Base-by-base conservation (phyloP, 2,797 vertebrate species). In the Poecilia picta region DNA sequence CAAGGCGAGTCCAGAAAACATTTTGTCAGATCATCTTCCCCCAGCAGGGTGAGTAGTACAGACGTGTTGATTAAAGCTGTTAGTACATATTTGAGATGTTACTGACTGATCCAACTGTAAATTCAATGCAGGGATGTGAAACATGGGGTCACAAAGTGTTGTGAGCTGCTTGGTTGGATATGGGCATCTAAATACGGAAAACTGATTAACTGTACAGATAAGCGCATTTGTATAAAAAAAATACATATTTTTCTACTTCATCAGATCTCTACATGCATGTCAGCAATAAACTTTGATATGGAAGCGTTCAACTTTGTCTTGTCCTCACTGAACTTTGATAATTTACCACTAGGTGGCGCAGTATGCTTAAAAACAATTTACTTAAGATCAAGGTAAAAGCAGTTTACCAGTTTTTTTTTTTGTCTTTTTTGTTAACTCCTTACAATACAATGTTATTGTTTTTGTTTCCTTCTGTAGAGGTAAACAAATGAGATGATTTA, bases 181-280 rank as follows among this genome's bases (percentile, higher is more conserved):
- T 92, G 92, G 92, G 92, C 94, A 92, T 95, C 93, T 91, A 91
- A 88, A 95, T 88, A 95, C 92, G 93, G 89, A 89, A 91, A 91
- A 93, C 89, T 94, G 93, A 94, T 78, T 94, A 89, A 88, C 90
- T 93, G 95, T 96, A 97, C 95, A 97, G 96, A 96, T 94, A 94
- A 96, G 95, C 92, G 94, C 94, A 95, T 96, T 97, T 98, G 97
- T 98, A 98, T 98, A 97, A 79, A 75, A 97, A 41, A 33, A 98
- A 97, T 96, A 97, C 97, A 95, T 98, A 98, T 99, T 99, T 99
- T 99, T 99, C 96, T 99, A 98, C 97, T 96, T 96, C 96, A 97
- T 97, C 96, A 85, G 94, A 97, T 96, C 97, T 98, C 95, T 97
- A 97, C 97, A 97, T 98, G 98, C 98, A 99, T 98, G 98, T 98